Evolutionary conservation across 2,888 invertebrate species (phyloP).

Genomic region (Nemapogon koenigi): DNA sequence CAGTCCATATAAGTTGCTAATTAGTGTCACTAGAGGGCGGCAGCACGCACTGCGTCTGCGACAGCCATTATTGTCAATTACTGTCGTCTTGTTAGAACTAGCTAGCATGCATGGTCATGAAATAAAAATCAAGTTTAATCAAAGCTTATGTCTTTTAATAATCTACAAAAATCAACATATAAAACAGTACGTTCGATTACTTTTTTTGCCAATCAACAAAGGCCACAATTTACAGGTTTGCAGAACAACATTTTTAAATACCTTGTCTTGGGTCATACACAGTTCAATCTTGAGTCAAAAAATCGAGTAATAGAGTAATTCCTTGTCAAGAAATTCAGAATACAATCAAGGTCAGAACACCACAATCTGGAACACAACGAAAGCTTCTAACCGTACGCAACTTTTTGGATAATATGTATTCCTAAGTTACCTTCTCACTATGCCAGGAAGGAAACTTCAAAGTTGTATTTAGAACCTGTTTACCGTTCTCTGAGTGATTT

Average conservation of each 20-base stretch:
- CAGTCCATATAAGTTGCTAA: too few relatives aligned
- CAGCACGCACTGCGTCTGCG: too few relatives aligned
- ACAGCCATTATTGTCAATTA: too few relatives aligned
- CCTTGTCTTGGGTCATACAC: slow-evolving; percentile 15
- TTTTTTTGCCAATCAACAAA: slow-evolving; percentile 13
- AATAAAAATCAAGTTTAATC: too few relatives aligned
- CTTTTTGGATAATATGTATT: slow-evolving; percentile 12
- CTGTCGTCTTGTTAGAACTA: too few relatives aligned
- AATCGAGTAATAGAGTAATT: slow-evolving; percentile 12
- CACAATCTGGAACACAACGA: slow-evolving; percentile 10
- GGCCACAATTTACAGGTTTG: slow-evolving; percentile 17
- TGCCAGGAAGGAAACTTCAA: slow-evolving; percentile 14
- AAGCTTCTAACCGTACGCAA: slow-evolving; percentile 8
- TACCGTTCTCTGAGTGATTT: slow-evolving; percentile 16
- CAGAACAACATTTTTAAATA: slow-evolving; percentile 17
- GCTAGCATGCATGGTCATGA: too few relatives aligned
- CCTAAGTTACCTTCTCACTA: slow-evolving; percentile 21
- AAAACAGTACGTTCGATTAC: slow-evolving; percentile 15
- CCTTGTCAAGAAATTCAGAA: slow-evolving; percentile 13
- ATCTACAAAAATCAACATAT: too few relatives aligned
- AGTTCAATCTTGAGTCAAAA: slow-evolving; percentile 18
- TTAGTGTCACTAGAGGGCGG: too few relatives aligned
- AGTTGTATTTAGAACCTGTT: slow-evolving; percentile 19
- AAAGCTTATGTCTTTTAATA: too few relatives aligned
- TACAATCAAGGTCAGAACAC: slow-evolving; percentile 8